Percentiles rank a stretch among this genome's conserved stretches.
phyloP scores from a whole-genome alignment of 2,797 vertebrate genomes.

The Xenops minutus region DNA sequence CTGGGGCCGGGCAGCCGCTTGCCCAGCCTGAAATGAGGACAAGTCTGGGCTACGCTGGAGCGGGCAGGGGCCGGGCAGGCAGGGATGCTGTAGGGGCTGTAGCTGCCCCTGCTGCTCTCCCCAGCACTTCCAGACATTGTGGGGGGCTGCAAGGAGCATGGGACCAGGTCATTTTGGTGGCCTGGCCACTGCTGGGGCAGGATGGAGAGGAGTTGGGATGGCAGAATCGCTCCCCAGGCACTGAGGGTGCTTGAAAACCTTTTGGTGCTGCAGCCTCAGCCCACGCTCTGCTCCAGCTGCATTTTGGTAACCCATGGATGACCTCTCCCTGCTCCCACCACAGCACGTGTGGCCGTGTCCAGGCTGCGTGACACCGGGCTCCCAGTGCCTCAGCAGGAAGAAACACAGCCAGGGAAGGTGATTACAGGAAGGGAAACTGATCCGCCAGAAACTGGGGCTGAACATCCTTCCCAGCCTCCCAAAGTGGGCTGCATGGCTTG shows the following conservation, averaged over 20 bases:
- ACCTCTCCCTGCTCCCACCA: neutral
- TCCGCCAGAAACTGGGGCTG: neutral
- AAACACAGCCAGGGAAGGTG: neutral
- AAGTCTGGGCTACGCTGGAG: neutral
- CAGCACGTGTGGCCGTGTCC: neutral
- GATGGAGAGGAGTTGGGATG: neutral
- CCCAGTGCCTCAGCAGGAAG: neutral
- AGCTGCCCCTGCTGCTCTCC: neutral
- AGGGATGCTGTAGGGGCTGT: neutral
- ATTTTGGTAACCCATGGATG: neutral
- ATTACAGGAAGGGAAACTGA: neutral
- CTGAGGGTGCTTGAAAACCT: neutral
- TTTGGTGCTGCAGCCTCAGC: neutral
- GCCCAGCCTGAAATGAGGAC: constrained; percentile 64
- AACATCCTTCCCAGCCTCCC: neutral
- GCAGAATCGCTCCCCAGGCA: rapidly evolving
- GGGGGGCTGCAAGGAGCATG: neutral
- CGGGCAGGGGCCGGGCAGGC: neutral
- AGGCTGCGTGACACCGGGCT: neutral
- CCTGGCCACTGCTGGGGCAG: neutral
- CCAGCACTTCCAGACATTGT: rapidly evolving
- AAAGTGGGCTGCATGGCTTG: rapidly evolving
- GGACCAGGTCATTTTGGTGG: neutral
- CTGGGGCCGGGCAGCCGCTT: constrained; percentile 57
- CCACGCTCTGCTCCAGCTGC: neutral